Evolutionary conservation across 2,797 vertebrate genomes (phyloP).

Genomic region (Coregonus suidteri): DNA sequence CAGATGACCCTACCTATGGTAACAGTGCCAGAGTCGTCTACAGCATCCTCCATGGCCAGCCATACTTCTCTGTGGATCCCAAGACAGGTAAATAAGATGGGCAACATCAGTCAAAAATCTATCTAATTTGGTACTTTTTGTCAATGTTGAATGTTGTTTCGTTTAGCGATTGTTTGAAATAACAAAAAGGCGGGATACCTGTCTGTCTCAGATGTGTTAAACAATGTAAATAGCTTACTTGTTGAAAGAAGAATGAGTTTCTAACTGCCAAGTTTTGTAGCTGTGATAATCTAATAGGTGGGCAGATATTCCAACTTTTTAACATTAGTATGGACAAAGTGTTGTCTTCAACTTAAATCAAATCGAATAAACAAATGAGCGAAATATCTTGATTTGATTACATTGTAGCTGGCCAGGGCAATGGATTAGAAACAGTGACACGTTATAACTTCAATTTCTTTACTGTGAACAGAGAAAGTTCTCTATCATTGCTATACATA

Average conservation of each 20-base stretch:
- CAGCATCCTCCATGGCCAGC: slow-evolving; percentile 97
- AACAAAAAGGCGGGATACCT: not conserved
- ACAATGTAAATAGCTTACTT: not conserved
- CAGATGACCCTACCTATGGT: slow-evolving; percentile 97
- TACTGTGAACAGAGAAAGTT: not conserved
- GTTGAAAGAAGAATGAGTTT: not conserved
- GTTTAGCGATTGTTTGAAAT: not conserved
- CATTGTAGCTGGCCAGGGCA: slow-evolving; percentile 11
- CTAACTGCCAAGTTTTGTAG: not conserved
- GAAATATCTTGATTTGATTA: slow-evolving; percentile 24
- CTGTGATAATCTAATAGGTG: not conserved
- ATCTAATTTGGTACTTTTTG: no score
- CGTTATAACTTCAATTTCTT: slow-evolving; percentile 31
- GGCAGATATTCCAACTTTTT: not conserved
- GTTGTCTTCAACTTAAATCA: not conserved
- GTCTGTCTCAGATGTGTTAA: no score
- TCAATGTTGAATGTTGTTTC: not conserved
- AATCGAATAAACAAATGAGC: slow-evolving; percentile 31
- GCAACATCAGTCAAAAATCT: not conserved
- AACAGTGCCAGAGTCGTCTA: slow-evolving; percentile 98
- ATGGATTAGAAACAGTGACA: slow-evolving; percentile 24
- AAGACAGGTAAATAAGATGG: slow-evolving; percentile 85
- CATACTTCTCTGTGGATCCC: slow-evolving; percentile 98
- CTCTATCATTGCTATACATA: not conserved
- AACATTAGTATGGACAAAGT: not conserved